phyloP scores from a whole-genome alignment of 2,888 invertebrate genomes.

The Dicranocentrus wangi region DNA sequence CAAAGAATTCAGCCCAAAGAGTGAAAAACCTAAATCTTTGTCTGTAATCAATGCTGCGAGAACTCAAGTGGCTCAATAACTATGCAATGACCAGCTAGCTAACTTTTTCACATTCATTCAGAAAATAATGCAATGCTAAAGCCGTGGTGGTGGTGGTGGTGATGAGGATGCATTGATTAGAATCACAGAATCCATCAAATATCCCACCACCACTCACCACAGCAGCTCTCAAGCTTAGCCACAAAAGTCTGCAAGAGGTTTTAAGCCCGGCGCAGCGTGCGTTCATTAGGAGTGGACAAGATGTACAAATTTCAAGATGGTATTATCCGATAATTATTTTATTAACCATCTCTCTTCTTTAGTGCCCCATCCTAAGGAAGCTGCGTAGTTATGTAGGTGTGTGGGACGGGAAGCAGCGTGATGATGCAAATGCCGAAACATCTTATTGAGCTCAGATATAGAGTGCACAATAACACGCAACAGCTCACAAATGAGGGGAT shows the following conservation, averaged over 20 bases:
- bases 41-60: conserved; percentile 26
- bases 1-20: conserved; percentile 23
- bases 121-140: no score
- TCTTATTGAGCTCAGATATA: no score
- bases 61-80: no score
- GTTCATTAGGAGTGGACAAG: conserved; percentile 48
- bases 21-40: conserved; percentile 37
- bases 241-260: conserved; percentile 30
- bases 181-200: conserved; percentile 13
- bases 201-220: neutral
- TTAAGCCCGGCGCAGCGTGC: conserved; percentile 50
- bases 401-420: no score
- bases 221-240: conserved; percentile 22
- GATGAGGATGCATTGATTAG: conserved; percentile 12
- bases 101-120: no score
- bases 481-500: no score
- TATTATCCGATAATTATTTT: conserved; percentile 45
- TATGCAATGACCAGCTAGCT: no score
- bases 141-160: no score
- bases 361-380: no score
- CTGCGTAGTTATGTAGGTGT: conserved; percentile 2
- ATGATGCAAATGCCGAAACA: no score
- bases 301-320: conserved; percentile 23
- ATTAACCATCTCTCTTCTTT: no score
- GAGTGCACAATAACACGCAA: no score